These are phyloP conservation scores for Callyntrura sp. DNA, from an alignment of 2,888 invertebrate genomes.

Conservation along the genomic window DNA sequence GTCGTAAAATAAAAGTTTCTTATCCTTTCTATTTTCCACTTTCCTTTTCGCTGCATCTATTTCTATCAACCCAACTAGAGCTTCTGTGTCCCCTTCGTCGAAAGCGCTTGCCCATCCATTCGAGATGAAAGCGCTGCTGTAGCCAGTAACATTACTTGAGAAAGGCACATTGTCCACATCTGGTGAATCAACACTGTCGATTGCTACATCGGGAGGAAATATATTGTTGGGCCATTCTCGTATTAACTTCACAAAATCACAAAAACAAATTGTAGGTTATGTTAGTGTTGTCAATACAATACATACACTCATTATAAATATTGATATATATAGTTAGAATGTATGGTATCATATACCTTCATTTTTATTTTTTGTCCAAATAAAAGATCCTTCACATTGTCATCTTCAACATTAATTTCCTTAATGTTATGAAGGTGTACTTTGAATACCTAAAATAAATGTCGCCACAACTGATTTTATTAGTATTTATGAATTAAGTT, in stretches of 20 bases:
- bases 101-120: too few species aligned
- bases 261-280: too few species aligned
- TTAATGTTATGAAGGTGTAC: too few species aligned
- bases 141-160: too few species aligned
- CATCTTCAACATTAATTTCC: background rate
- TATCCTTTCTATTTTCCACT: too few species aligned
- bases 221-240: constrained; percentile 14
- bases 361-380: background rate
- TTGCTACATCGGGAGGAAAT: constrained; percentile 20
- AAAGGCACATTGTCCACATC: background rate
- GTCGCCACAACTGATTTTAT: background rate
- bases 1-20: too few species aligned
- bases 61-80: too few species aligned
- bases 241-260: constrained; percentile 4
- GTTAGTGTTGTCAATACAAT: too few species aligned
- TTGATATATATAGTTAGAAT: background rate
- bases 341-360: background rate
- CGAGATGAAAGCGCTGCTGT: too few species aligned
- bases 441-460: background rate
- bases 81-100: too few species aligned
- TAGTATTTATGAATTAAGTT: too few species aligned
- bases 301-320: background rate
- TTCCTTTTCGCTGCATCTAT: too few species aligned
- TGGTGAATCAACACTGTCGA: background rate
- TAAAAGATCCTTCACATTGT: background rate